Conservation (phyloP, 2,113 vertebrate species). For the Ellobius talpinus region DNA sequence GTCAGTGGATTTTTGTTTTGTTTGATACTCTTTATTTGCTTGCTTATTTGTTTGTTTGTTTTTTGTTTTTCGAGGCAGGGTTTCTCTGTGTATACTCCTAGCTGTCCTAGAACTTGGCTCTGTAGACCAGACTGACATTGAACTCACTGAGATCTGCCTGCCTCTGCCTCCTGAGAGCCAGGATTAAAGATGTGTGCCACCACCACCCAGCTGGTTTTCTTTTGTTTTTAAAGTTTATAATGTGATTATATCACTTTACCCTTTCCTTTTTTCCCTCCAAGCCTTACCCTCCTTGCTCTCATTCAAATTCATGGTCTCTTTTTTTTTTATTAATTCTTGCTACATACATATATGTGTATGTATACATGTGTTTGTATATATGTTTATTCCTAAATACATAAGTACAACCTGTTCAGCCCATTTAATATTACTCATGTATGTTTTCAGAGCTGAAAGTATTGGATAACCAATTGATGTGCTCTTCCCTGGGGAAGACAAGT, state of each 20-base stretch:
- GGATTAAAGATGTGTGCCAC: too few relatives aligned
- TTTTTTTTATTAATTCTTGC: neutral
- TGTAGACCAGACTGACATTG: too few relatives aligned
- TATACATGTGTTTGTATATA: neutral
- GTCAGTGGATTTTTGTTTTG: constrained; percentile 8
- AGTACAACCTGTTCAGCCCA: neutral
- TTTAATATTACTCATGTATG: neutral
- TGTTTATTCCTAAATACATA: neutral
- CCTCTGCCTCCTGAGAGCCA: too few relatives aligned
- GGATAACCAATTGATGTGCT: neutral
- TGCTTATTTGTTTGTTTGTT: too few relatives aligned
- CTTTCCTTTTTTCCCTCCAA: neutral
- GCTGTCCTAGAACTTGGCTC: too few relatives aligned
- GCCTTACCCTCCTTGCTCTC: neutral
- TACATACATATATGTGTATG: neutral
- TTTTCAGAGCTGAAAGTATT: neutral
- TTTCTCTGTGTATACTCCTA: too few relatives aligned
- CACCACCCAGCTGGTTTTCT: too few relatives aligned
- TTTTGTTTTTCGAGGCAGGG: too few relatives aligned
- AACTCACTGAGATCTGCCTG: too few relatives aligned
- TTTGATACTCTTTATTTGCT: neutral
- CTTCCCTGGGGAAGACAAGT: neutral
- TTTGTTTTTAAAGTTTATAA: neutral
- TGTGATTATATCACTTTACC: neutral
- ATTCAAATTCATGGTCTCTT: neutral